Evolutionary conservation across 2,797 vertebrate genomes (phyloP).

Genomic region (Coregonus ussuriensis): DNA sequence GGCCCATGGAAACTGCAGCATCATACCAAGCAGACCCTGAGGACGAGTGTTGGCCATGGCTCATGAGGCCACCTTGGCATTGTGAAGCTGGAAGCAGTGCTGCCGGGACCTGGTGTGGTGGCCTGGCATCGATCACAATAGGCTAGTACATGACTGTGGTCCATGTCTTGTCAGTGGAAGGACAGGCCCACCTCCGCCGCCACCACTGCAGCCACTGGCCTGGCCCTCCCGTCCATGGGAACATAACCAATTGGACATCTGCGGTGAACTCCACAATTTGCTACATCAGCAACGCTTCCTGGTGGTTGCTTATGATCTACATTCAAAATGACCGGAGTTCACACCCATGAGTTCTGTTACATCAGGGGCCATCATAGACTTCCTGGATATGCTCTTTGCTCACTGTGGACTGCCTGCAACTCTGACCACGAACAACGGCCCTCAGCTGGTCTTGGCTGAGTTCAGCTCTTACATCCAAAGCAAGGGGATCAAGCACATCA

Average conservation of each 20-base stretch:
- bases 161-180: too few relatives aligned
- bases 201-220: background rate
- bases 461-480: too few relatives aligned
- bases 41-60: background rate
- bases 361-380: background rate
- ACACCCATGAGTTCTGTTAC: too few relatives aligned
- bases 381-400: background rate
- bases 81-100: background rate
- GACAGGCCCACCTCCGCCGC: background rate
- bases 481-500: too few relatives aligned
- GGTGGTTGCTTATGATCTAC: background rate
- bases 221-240: background rate
- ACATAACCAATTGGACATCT: too few relatives aligned
- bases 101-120: too few relatives aligned
- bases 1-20: background rate
- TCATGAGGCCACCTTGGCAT: background rate
- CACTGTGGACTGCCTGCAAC: background rate
- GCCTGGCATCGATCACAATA: too few relatives aligned
- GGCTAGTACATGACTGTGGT: too few relatives aligned
- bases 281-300: background rate
- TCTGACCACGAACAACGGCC: background rate
- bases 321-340: background rate
- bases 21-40: too few relatives aligned
- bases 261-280: background rate
- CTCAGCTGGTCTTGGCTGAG: too few relatives aligned